These are phyloP conservation scores for Clivina fossor DNA, from an alignment of 2,888 invertebrate species.

Conservation along the genomic window DNA sequence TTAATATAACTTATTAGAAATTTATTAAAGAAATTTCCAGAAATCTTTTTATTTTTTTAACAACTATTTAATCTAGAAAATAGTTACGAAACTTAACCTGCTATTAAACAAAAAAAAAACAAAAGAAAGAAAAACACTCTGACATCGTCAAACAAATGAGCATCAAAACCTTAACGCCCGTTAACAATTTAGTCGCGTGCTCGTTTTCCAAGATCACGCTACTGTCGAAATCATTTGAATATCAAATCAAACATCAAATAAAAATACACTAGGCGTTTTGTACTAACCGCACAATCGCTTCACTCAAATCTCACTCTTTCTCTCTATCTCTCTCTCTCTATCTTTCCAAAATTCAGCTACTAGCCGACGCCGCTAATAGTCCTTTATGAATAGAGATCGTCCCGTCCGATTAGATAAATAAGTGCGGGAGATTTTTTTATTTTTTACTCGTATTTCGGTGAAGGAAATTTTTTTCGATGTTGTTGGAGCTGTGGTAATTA, in stretches of 20 bases:
- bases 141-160: too few relatives aligned
- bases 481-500: not conserved
- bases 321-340: too few relatives aligned
- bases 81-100: too few relatives aligned
- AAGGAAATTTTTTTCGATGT: too few relatives aligned
- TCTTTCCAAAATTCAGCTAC: too few relatives aligned
- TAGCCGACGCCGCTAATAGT: constrained; percentile 37
- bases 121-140: constrained; percentile 14
- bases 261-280: constrained; percentile 49
- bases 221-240: constrained; percentile 46
- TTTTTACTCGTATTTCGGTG: too few relatives aligned
- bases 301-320: constrained; percentile 44
- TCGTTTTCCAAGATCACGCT: not conserved
- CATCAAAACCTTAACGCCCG: too few relatives aligned
- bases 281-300: constrained; percentile 44
- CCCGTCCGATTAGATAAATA: constrained; percentile 37
- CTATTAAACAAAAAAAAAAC: not conserved
- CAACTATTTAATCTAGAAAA: too few relatives aligned
- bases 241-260: constrained; percentile 48
- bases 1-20: too few relatives aligned
- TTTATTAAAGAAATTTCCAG: too few relatives aligned
- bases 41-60: too few relatives aligned
- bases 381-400: constrained; percentile 46
- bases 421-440: too few relatives aligned
- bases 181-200: constrained; percentile 48